These are phyloP conservation scores for Carcinoscorpius rotundicauda DNA, from an alignment of 1,140 invertebrate genomes.

Conservation along the genomic window DNA sequence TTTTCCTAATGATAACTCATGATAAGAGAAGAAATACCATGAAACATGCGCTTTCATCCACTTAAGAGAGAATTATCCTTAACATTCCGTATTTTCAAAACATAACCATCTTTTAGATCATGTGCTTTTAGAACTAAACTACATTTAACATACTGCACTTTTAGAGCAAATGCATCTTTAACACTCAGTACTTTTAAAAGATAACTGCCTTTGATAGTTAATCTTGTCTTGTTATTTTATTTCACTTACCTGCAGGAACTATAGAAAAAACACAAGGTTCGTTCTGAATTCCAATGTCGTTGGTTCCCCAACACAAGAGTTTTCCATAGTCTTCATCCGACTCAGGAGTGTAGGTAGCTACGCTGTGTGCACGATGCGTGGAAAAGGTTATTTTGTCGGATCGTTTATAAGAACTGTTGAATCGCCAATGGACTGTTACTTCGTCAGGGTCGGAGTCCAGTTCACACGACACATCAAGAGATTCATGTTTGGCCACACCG, in stretches of 20 bases:
- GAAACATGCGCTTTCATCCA: too few species aligned
- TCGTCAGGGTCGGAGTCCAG: slow-evolving; percentile 63
- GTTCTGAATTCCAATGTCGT: slow-evolving; percentile 25
- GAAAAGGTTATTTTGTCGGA: slow-evolving; percentile 11
- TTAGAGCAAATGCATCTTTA: too few species aligned
- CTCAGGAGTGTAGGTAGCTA: slow-evolving; percentile 33
- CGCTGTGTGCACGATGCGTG: slow-evolving; percentile 18
- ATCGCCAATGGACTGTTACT: slow-evolving; percentile 25
- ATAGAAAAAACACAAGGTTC: slow-evolving; percentile 38
- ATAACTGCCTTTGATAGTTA: too few species aligned
- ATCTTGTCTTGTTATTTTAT: too few species aligned
- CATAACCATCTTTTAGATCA: too few species aligned
- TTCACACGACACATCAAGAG: slow-evolving; percentile 61
- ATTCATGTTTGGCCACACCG: slow-evolving; percentile 72
- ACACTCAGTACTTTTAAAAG: too few species aligned
- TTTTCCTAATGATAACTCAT: too few species aligned
- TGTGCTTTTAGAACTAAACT: too few species aligned
- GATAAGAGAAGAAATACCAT: too few species aligned
- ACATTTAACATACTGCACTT: too few species aligned
- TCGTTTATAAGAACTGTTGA: slow-evolving; percentile 22
- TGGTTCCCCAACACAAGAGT: slow-evolving; percentile 25
- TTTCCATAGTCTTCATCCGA: slow-evolving; percentile 20
- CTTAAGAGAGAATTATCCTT: too few species aligned
- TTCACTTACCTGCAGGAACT: slow-evolving; percentile 20
- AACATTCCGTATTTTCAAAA: too few species aligned